phyloP scores from a whole-genome alignment of 2,113 vertebrate genomes.

The Mugil cephalus region DNA sequence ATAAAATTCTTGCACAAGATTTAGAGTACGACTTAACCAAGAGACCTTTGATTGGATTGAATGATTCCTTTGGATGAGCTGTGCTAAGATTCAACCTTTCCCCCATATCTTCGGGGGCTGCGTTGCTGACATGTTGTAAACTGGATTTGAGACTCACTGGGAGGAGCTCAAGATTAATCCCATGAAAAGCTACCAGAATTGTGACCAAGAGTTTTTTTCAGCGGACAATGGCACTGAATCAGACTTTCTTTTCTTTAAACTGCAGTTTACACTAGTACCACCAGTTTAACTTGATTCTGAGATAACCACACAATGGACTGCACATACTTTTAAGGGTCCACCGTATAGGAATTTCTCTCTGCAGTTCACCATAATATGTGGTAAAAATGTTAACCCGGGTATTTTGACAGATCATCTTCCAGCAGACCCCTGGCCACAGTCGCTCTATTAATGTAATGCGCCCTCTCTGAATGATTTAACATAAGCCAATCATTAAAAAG shows the following conservation, averaged over 20 bases:
- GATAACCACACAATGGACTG: neutral
- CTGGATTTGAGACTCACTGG: constrained; percentile 40
- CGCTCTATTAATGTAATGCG: neutral
- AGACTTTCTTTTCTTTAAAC: too few relatives aligned
- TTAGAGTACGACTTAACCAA: neutral
- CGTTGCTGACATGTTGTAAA: constrained; percentile 40
- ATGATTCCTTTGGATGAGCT: constrained; percentile 28
- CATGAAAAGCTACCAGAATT: neutral
- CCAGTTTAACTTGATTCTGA: neutral
- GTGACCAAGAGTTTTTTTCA: too few relatives aligned
- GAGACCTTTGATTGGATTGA: neutral
- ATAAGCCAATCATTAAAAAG: constrained; percentile 4
- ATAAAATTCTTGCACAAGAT: neutral
- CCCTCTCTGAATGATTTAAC: neutral
- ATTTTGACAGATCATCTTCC: neutral
- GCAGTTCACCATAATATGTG: neutral
- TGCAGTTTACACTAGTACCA: neutral
- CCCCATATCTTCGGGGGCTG: constrained; percentile 41
- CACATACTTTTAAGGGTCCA: neutral
- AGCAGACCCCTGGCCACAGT: neutral
- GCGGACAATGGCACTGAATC: too few relatives aligned
- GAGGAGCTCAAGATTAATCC: constrained; percentile 29
- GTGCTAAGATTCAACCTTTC: constrained; percentile 41
- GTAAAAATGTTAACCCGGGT: neutral
- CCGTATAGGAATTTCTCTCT: neutral